These are phyloP conservation scores for Botia kubotai DNA, from an alignment of 2,797 vertebrate species.

Conservation along the genomic window DNA sequence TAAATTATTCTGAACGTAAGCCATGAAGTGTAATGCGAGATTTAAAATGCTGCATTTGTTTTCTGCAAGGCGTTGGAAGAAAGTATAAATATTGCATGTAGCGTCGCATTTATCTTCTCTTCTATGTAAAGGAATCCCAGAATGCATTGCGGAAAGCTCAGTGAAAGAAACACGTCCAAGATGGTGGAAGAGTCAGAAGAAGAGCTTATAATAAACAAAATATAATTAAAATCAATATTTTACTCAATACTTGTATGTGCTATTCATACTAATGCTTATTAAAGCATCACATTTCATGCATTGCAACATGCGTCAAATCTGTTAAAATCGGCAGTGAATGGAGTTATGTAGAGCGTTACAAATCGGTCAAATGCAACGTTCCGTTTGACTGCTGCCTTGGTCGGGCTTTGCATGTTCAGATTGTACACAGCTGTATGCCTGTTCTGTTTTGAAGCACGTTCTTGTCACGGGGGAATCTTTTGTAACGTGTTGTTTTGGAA, in stretches of 20 bases:
- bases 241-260: background rate
- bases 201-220: background rate
- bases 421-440: constrained; percentile 2
- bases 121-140: background rate
- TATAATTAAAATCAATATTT: too few species aligned
- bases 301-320: background rate
- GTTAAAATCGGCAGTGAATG: background rate
- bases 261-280: background rate
- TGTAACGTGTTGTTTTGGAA: background rate
- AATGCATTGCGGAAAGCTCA: background rate
- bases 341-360: background rate
- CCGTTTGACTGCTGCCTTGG: background rate
- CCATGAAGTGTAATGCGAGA: background rate
- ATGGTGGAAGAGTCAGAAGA: background rate
- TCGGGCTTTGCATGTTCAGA: background rate
- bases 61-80: constrained; percentile 2
- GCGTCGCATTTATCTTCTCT: background rate
- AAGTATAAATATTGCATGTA: background rate
- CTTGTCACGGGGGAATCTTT: background rate
- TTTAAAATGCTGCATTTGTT: background rate
- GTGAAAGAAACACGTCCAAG: background rate
- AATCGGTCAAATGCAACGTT: background rate
- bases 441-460: background rate
- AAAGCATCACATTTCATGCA: background rate
- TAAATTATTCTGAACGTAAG: constrained; percentile 16